phyloP scores from a whole-genome alignment of 2,888 invertebrate species.

The Leptodirus hochenwartii region DNA sequence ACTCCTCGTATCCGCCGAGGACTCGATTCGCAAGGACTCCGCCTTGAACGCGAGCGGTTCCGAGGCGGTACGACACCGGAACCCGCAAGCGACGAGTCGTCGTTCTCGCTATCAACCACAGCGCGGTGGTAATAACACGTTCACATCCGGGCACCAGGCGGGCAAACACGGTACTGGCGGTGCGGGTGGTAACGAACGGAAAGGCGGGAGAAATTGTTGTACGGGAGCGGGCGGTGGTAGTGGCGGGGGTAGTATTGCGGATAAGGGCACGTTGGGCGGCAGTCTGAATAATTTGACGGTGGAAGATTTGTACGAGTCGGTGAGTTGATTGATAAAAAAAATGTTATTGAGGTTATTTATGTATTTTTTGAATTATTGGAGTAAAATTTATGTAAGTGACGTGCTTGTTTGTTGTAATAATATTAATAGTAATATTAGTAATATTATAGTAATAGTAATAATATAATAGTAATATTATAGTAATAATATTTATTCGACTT shows the following conservation, averaged over 20 bases:
- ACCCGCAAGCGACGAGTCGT: constrained; percentile 29
- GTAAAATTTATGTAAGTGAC: too few species aligned
- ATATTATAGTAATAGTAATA: too few species aligned
- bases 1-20: constrained; percentile 58
- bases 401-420: too few species aligned
- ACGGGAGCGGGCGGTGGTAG: too few species aligned
- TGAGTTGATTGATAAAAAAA: constrained; percentile 9
- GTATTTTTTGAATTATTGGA: too few species aligned
- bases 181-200: constrained; percentile 8
- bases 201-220: constrained; percentile 8
- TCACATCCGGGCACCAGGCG: constrained; percentile 32
- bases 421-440: too few species aligned
- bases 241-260: too few species aligned
- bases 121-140: constrained; percentile 23
- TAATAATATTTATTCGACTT: too few species aligned
- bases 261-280: constrained; percentile 35
- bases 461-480: too few species aligned
- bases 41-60: constrained; percentile 32
- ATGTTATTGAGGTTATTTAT: too few species aligned
- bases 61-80: constrained; percentile 26
- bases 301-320: constrained; percentile 24
- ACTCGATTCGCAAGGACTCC: constrained; percentile 45
- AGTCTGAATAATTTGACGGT: constrained; percentile 37
- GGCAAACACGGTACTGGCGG: constrained; percentile 22
- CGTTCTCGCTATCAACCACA: too few species aligned